A percentile compares a stretch with the other conserved stretches of the same genome.
Evolutionary conservation across 2,797 vertebrate genomes (phyloP).

Genomic region (Anniella stebbinsi): DNA sequence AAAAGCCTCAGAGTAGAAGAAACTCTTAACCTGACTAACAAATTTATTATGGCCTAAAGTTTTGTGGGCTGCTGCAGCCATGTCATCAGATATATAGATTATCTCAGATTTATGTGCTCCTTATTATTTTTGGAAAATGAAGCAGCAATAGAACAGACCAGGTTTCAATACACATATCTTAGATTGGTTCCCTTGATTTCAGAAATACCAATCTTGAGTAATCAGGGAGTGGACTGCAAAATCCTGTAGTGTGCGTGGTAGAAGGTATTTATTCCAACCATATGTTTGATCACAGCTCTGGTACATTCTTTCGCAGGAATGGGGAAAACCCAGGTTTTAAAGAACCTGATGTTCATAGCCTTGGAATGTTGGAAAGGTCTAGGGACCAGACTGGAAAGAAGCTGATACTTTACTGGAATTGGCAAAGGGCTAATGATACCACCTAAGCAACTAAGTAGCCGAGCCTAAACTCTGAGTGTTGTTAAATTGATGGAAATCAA

Average conservation of each 20-base stretch:
- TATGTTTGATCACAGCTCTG: slow-evolving; percentile 49
- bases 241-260: not conserved
- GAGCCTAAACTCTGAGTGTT: not conserved
- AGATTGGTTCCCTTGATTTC: not conserved
- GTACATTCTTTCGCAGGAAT: slow-evolving; percentile 68
- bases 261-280: slow-evolving; percentile 46
- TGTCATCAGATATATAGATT: not conserved
- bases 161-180: slow-evolving; percentile 40
- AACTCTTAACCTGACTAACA: too few relatives aligned
- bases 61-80: too few relatives aligned
- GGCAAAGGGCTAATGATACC: not conserved
- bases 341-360: slow-evolving; percentile 61
- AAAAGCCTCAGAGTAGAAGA: too few relatives aligned
- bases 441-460: not conserved
- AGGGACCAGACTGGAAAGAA: slow-evolving; percentile 15
- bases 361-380: slow-evolving; percentile 12
- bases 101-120: not conserved
- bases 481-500: not conserved
- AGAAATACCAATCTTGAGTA: not conserved
- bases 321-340: slow-evolving; percentile 63
- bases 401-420: not conserved
- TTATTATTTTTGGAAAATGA: not conserved
- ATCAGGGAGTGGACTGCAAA: not conserved
- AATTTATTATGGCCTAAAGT: too few relatives aligned
- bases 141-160: slow-evolving; percentile 35